Base-by-base conservation (phyloP, 2,797 vertebrate species). In the Lepus townsendii region DNA sequence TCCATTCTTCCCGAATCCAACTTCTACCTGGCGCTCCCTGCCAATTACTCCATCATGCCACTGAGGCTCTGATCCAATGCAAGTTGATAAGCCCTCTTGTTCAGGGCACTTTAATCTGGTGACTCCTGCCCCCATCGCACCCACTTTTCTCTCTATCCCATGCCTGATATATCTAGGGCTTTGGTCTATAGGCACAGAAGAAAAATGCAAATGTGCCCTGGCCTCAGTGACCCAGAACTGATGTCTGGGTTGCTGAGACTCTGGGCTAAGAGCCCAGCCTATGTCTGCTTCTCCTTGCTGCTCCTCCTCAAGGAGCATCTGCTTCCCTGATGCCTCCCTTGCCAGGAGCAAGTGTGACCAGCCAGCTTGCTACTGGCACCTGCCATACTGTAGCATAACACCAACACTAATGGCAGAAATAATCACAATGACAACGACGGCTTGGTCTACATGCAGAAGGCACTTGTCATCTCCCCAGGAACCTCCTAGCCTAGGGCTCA, bases 401-500 rank as follows among this genome's bases (percentile, higher is more conserved):
- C 90, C 66, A 93, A 60, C 79, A 76, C 93, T 96, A 96, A 96
- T 89, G 73, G 80, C 85, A 94, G 92, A 97, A 96, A 96, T 96
- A 96, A 97, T 96, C 94, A 50, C 77, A 94, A 83, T 95, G 94
- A 96, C 93, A 95, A 73, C 0, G 7, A 94, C 8, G 57, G 76
- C 38, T 94, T 93, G 75, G 83, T 82, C 62, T 92, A 83, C 71
- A 83, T 42, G 32, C 95, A 92, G 88, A 96, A 95, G 94, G 93
- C 60, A 91, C 78, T 92, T 96, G 97, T 96, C 90, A 93, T 96
- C 83, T 93, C 83, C 42, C 47, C 42, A 76, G 96, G 75, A 96
- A 68, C 68, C 73, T 96, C 76, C 60, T 95, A 91, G 92, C 95
- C 95, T 90, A 20, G 27, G 92, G 96, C 95, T 97, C 54, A 1